phyloP scores from a whole-genome alignment of 2,797 vertebrate species.

The Cyclura pinguis region DNA sequence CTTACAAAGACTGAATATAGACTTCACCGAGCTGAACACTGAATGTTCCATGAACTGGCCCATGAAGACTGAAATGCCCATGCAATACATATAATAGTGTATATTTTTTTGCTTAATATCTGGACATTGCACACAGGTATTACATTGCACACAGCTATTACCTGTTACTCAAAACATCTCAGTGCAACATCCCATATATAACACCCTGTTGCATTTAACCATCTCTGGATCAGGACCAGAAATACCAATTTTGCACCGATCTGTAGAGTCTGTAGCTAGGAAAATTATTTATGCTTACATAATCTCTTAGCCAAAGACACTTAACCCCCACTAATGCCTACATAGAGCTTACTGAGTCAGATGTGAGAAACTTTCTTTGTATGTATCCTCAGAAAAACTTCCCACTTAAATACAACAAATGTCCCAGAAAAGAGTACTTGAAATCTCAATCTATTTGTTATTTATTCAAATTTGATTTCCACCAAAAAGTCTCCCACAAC shows the following conservation, averaged over 20 bases:
- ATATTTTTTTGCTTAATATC: background rate
- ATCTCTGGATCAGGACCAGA: background rate
- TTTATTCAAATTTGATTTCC: background rate
- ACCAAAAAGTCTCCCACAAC: background rate
- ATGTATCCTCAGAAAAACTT: background rate
- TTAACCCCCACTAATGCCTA: background rate
- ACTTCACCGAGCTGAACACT: background rate
- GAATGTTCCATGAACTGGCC: background rate
- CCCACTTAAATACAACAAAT: background rate
- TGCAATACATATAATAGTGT: background rate
- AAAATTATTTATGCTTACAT: background rate
- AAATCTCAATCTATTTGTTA: background rate
- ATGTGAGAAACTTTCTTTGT: background rate
- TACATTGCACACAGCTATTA: no score
- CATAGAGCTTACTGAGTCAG: no score
- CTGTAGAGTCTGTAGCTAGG: background rate
- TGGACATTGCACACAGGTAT: background rate
- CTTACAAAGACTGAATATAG: background rate
- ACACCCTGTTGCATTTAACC: background rate
- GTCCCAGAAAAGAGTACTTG: background rate
- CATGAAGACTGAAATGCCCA: background rate
- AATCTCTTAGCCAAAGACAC: background rate
- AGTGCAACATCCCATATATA: background rate
- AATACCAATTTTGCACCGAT: background rate
- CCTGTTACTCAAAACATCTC: background rate